Evolutionary conservation across 2,113 vertebrate genomes (phyloP).

Genomic region (Tympanuchus pallidicinctus): DNA sequence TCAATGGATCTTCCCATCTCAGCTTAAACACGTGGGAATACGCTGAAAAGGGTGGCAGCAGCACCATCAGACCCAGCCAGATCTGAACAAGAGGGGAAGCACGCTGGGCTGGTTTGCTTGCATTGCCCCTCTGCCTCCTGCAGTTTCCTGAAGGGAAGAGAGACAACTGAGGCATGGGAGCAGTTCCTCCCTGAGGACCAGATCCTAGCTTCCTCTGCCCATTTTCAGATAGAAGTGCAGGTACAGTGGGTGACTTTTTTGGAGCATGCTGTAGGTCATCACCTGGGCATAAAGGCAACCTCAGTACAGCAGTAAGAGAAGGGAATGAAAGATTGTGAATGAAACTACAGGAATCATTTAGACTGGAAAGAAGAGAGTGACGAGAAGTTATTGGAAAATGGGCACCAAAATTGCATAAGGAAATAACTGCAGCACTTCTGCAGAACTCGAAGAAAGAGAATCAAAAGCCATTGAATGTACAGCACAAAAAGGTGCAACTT

Average conservation of each 20-base stretch:
- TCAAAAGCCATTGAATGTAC: neutral
- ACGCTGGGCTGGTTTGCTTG: neutral
- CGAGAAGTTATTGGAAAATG: neutral
- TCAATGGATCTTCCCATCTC: neutral
- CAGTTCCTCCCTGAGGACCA: neutral
- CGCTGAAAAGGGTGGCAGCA: neutral
- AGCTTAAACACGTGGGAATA: neutral
- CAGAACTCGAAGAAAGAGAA: neutral
- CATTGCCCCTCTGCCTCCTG: neutral
- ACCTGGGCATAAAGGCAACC: neutral
- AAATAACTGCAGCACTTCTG: neutral
- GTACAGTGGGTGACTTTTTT: neutral
- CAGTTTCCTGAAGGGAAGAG: neutral
- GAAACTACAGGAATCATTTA: neutral
- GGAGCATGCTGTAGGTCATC: neutral
- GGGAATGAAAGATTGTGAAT: neutral
- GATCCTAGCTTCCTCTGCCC: accelerated
- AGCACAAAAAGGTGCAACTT: neutral
- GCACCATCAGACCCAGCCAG: neutral
- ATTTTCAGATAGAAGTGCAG: neutral
- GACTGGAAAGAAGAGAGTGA: neutral
- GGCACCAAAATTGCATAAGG: neutral
- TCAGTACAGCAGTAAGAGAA: neutral
- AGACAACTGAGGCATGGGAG: neutral
- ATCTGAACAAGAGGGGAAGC: neutral